Conservation (phyloP, 2,888 invertebrate genomes). For the Copidosoma aretas region DNA sequence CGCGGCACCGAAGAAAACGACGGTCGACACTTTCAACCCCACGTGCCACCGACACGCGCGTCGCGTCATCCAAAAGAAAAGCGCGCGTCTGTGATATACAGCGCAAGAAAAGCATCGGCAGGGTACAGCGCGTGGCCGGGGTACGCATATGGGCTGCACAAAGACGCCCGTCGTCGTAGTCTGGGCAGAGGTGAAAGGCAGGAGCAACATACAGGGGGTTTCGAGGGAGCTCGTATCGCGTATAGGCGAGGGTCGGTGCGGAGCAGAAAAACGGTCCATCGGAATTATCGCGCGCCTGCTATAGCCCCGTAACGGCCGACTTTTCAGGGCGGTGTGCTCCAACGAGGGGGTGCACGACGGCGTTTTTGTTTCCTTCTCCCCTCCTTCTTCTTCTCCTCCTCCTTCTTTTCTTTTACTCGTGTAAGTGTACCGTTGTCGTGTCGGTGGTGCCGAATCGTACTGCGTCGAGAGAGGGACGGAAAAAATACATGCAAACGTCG, state of each 20-base stretch:
- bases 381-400: background rate
- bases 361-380: constrained; percentile 6
- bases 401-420: background rate
- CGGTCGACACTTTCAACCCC: too few species aligned
- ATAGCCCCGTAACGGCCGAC: constrained; percentile 23
- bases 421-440: constrained; percentile 2
- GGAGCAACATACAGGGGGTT: background rate
- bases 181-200: constrained; percentile 9
- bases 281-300: constrained; percentile 1
- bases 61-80: too few species aligned
- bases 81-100: background rate
- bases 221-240: too few species aligned
- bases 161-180: constrained; percentile 8
- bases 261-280: constrained; percentile 18
- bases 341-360: background rate
- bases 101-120: background rate
- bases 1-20: too few species aligned
- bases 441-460: too few species aligned
- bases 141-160: too few species aligned
- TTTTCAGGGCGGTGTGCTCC: constrained; percentile 7
- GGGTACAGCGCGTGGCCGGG: background rate
- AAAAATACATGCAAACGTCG: background rate
- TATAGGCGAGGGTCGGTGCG: background rate
- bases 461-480: background rate
- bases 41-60: too few species aligned